Conservation (phyloP, 2,113 vertebrate species). For the Axis porcinus region DNA sequence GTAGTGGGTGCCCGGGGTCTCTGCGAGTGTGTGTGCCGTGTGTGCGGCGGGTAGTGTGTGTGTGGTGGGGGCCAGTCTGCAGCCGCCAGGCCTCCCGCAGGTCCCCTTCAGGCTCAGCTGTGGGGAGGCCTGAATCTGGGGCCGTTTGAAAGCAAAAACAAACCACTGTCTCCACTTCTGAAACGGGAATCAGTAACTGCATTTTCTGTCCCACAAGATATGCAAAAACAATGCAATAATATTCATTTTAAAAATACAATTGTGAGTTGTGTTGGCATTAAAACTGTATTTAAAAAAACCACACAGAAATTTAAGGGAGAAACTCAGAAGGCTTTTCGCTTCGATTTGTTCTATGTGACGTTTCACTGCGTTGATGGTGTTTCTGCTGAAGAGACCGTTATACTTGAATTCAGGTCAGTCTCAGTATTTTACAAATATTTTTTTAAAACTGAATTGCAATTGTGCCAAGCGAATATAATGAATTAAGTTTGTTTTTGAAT, state of each 20-base stretch:
- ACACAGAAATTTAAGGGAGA: slow-evolving; percentile 64
- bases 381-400: slow-evolving; percentile 92
- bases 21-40: slow-evolving; percentile 39
- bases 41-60: slow-evolving; percentile 26
- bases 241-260: slow-evolving; percentile 85
- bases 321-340: slow-evolving; percentile 79
- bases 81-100: slow-evolving; percentile 45
- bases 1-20: slow-evolving; percentile 41
- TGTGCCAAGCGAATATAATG: slow-evolving; percentile 86
- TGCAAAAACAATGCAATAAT: slow-evolving; percentile 99
- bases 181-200: slow-evolving; percentile 85
- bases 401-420: slow-evolving; percentile 98
- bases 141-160: slow-evolving; percentile 79
- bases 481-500: slow-evolving; percentile 85
- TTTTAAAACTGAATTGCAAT: slow-evolving; percentile 87
- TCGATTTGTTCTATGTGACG: slow-evolving; percentile 86
- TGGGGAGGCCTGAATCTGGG: slow-evolving; percentile 74
- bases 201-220: slow-evolving; percentile 97
- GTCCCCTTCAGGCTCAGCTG: slow-evolving; percentile 70
- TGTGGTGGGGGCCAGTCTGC: slow-evolving; percentile 52
- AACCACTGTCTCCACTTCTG: slow-evolving; percentile 83
- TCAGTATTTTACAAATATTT: slow-evolving; percentile 92
- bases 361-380: slow-evolving; percentile 91
- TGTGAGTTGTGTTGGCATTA: slow-evolving; percentile 84
- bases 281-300: slow-evolving; percentile 85